Evolutionary conservation across 2,113 vertebrate species (phyloP).

Genomic region (Sigmodon hispidus): DNA sequence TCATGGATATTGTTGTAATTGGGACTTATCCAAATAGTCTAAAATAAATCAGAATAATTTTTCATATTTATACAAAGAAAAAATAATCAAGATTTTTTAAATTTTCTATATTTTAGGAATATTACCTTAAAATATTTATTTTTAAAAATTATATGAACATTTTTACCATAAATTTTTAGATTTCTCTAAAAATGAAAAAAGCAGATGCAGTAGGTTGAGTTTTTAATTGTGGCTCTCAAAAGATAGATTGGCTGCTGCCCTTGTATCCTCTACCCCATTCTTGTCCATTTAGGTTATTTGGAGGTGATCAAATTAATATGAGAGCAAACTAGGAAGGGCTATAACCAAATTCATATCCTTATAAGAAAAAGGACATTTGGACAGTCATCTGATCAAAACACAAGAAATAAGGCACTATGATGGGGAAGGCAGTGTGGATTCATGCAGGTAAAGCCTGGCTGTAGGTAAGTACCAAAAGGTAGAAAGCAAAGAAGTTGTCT

Average conservation of each 20-base stretch:
- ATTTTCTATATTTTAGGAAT: not conserved
- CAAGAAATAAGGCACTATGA: not conserved
- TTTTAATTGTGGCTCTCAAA: not conserved
- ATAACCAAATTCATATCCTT: not conserved
- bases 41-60: constrained; percentile 48
- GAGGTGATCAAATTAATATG: not conserved
- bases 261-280: too few species aligned
- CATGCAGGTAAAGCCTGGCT: not conserved
- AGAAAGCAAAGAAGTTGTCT: not conserved
- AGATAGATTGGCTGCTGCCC: not conserved
- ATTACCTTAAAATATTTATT: constrained; percentile 43
- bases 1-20: not conserved
- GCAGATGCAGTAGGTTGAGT: not conserved
- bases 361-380: not conserved
- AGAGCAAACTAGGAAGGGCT: not conserved
- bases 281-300: not conserved
- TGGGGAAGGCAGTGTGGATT: not conserved
- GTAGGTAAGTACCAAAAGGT: not conserved
- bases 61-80: constrained; percentile 16
- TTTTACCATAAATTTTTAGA: not conserved
- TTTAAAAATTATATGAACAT: not conserved
- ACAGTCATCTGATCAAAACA: not conserved
- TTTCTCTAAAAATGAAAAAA: constrained; percentile 32
- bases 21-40: constrained; percentile 19
- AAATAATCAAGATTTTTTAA: constrained; percentile 20